These are phyloP conservation scores for Orius laevigatus DNA, from an alignment of 1,140 invertebrate species.

Conservation along the genomic window DNA sequence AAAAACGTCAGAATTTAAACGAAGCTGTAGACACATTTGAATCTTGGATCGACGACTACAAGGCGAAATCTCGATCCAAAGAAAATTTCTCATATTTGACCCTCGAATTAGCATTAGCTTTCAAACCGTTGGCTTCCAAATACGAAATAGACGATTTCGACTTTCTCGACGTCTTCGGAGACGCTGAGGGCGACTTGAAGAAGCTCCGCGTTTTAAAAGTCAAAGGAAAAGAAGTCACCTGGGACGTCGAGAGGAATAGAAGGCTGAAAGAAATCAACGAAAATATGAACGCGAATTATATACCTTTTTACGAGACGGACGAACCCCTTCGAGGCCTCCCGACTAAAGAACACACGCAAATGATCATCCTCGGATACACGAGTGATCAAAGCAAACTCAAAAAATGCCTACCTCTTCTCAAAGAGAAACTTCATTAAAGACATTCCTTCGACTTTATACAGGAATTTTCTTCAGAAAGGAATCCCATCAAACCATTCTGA, in stretches of 20 bases:
- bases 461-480: too few species aligned
- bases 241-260: slow-evolving; percentile 28
- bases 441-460: too few species aligned
- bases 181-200: slow-evolving; percentile 26
- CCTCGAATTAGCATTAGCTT: slow-evolving; percentile 25
- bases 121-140: slow-evolving; percentile 24
- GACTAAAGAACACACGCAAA: slow-evolving; percentile 23
- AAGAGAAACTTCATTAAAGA: slow-evolving; percentile 21
- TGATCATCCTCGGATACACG: slow-evolving; percentile 29
- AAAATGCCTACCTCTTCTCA: slow-evolving; percentile 23
- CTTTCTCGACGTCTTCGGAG: slow-evolving; percentile 25
- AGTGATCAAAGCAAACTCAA: slow-evolving; percentile 26
- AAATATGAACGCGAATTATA: slow-evolving; percentile 22
- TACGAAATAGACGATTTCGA: slow-evolving; percentile 23
- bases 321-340: slow-evolving; percentile 24
- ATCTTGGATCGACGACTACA: slow-evolving; percentile 28
- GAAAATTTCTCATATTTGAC: slow-evolving; percentile 28
- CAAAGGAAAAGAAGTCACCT: slow-evolving; percentile 23
- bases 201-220: slow-evolving; percentile 24
- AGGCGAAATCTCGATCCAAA: slow-evolving; percentile 24
- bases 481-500: too few species aligned
- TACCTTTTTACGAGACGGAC: slow-evolving; percentile 25
- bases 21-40: slow-evolving; percentile 27
- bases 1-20: slow-evolving; percentile 25
- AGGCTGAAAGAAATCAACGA: slow-evolving; percentile 20